A percentile compares a stretch with the other conserved stretches of the same genome.
phyloP scores from a whole-genome alignment of 2,888 invertebrate genomes.

The Limnephilus rhombicus region DNA sequence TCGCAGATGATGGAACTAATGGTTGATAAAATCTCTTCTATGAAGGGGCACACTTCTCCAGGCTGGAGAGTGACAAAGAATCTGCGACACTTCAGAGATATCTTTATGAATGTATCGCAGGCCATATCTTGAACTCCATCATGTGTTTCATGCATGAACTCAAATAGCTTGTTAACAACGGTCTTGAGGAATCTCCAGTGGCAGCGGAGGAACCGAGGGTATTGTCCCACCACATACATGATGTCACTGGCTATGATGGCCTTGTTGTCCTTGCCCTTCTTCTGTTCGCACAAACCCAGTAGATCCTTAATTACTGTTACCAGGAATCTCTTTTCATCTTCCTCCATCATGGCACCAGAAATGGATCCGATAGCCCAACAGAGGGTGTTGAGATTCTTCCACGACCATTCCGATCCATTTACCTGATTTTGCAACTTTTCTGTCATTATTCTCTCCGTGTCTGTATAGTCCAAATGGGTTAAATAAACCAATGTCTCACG shows the following conservation, averaged over 20 bases:
- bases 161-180: slow-evolving; percentile 99
- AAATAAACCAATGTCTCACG: slow-evolving; percentile 97
- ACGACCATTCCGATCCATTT: slow-evolving; percentile 99
- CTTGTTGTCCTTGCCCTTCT: slow-evolving; percentile 99
- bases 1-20: slow-evolving; percentile 99
- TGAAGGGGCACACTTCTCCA: slow-evolving; percentile 97
- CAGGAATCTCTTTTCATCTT: slow-evolving; percentile 98
- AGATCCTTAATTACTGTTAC: slow-evolving; percentile 99
- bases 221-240: slow-evolving; percentile 99
- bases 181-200: slow-evolving; percentile 99
- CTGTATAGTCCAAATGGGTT: slow-evolving; percentile 98
- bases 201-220: slow-evolving; percentile 98
- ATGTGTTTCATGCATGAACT: slow-evolving; percentile 99
- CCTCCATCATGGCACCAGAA: slow-evolving; percentile 99
- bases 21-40: slow-evolving; percentile 97
- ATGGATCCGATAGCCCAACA: slow-evolving; percentile 99
- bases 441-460: slow-evolving; percentile 99
- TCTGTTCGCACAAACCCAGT: slow-evolving; percentile 97
- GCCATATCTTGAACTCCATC: slow-evolving; percentile 99
- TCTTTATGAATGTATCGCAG: slow-evolving; percentile 99
- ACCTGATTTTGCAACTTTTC: slow-evolving; percentile 99
- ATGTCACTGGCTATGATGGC: slow-evolving; percentile 99
- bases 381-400: slow-evolving; percentile 99
- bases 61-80: slow-evolving; percentile 98
- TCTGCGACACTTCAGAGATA: slow-evolving; percentile 97